Evolutionary conservation across 2,797 vertebrate species (phyloP).

Genomic region (Microctenopoma steveboyesi): DNA sequence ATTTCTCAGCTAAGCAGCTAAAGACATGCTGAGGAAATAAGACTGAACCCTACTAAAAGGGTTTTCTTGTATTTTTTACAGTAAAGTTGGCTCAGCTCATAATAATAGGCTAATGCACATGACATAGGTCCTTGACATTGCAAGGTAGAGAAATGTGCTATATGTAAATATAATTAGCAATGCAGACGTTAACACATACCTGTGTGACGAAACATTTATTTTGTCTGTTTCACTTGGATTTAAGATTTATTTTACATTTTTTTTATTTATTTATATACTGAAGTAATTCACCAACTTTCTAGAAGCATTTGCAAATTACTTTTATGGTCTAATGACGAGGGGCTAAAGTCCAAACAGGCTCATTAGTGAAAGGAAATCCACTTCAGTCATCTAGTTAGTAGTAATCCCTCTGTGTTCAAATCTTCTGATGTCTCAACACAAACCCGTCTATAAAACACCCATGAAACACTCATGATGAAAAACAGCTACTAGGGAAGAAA

Average conservation of each 20-base stretch:
- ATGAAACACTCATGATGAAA: slow-evolving; percentile 15
- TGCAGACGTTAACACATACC: slow-evolving; percentile 24
- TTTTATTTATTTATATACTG: neutral
- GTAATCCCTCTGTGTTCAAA: slow-evolving; percentile 24
- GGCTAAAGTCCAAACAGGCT: slow-evolving; percentile 21
- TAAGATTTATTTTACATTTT: neutral
- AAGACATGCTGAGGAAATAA: slow-evolving; percentile 57
- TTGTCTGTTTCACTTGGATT: slow-evolving; percentile 36
- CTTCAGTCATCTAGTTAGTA: slow-evolving; percentile 18
- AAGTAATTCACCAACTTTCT: neutral
- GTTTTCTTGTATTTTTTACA: slow-evolving; percentile 55
- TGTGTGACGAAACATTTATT: slow-evolving; percentile 10
- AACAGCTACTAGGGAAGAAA: slow-evolving; percentile 9
- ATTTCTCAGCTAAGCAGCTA: slow-evolving; percentile 63
- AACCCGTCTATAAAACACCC: neutral
- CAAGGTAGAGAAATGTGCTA: slow-evolving; percentile 21
- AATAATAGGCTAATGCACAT: slow-evolving; percentile 54
- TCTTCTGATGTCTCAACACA: slow-evolving; percentile 17
- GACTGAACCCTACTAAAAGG: slow-evolving; percentile 50
- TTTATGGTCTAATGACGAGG: slow-evolving; percentile 1
- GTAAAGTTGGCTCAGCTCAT: slow-evolving; percentile 62
- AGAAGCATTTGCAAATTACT: slow-evolving; percentile 1
- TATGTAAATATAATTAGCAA: slow-evolving; percentile 19
- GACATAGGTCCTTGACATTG: slow-evolving; percentile 39
- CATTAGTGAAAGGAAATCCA: slow-evolving; percentile 35